Evolutionary conservation across 2,797 vertebrate species (phyloP).

Genomic region (Coregonus sp.): DNA sequence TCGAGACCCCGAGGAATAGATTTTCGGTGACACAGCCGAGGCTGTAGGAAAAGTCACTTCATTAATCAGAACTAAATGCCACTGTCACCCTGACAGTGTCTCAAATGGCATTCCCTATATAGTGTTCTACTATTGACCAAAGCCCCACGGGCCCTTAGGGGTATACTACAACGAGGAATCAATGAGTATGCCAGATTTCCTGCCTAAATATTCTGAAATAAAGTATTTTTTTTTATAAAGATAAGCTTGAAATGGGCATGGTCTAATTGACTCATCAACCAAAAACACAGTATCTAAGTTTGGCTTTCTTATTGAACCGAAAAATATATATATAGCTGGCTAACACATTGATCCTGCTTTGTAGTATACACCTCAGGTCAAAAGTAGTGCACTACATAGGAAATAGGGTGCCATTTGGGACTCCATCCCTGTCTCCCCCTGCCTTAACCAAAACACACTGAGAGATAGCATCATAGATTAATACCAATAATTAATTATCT

Average conservation of each 20-base stretch:
- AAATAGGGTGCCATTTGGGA: not conserved
- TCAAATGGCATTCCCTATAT: not conserved
- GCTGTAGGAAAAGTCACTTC: constrained; percentile 77
- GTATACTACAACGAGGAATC: too few relatives aligned
- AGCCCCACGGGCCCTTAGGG: not conserved
- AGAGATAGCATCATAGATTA: constrained; percentile 65
- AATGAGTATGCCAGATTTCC: too few relatives aligned
- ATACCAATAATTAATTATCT: too few relatives aligned
- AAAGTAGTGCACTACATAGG: not conserved
- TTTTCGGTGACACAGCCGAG: constrained; percentile 53
- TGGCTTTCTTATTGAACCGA: too few relatives aligned
- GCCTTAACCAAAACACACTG: constrained; percentile 68
- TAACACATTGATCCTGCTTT: too few relatives aligned
- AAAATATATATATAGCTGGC: too few relatives aligned
- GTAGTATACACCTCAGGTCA: too few relatives aligned
- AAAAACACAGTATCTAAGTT: too few relatives aligned
- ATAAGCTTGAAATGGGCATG: too few relatives aligned
- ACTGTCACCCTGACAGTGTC: constrained; percentile 61
- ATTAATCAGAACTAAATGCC: constrained; percentile 82
- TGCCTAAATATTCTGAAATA: too few relatives aligned
- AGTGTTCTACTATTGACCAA: not conserved
- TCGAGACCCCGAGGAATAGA: constrained; percentile 68
- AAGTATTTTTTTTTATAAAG: too few relatives aligned
- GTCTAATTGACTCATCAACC: too few relatives aligned
- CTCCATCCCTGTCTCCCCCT: constrained; percentile 32